Evolutionary conservation across 2,888 invertebrate genomes (phyloP), one percentile per base, ranked within the genome.

Genomic region (Dicranocentrus wangi): DNA sequence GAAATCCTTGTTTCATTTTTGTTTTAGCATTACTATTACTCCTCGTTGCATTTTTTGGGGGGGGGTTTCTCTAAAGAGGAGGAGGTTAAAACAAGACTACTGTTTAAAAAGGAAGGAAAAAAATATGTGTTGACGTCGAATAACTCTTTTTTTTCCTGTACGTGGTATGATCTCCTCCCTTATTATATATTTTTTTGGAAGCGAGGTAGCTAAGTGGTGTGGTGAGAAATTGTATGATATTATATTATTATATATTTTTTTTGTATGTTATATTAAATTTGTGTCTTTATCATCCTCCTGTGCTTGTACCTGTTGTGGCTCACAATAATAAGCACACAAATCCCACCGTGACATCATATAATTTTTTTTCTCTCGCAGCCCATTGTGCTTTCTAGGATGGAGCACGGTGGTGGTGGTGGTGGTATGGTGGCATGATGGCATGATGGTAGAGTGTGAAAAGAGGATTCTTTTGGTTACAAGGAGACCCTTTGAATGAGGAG

Each of bases 261-360:
- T 55, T 55, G 5, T 15, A 17, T 15, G 47, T 13, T 8, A 8
- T 13, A 39, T 39, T 8, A 8, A 39, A 39, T 13, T 39, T 8
- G 47, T 47, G 32, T 10, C 19, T 51, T 51, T 17, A n/a, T 51
- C 51, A 51, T 32, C 32, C 32, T 10, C 32, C n/a, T n/a, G n/a
- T 43, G 19, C 58, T 27, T n/a, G n/a, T n/a, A 58, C 58, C 27
- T 58, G 53, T 53, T 53, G 58, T 58, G 58, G 25, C 25, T 58
- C 27, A 58, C 58, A 13, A 51, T 47, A 55, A 19, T 55, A 21
- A 55, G 39, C 61, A 32, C 61, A 61, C 61, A 13, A 65, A 21
- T 15, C 65, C 8, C 65, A 65, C 43, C 42, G 42, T 17, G 65
- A 65, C 65, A 65, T 65, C 65, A 19, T 43, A 15, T 53, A 42